These are phyloP conservation scores for Parapsyche elsis DNA, from an alignment of 1,140 invertebrate genomes.

Conservation along the genomic window DNA sequence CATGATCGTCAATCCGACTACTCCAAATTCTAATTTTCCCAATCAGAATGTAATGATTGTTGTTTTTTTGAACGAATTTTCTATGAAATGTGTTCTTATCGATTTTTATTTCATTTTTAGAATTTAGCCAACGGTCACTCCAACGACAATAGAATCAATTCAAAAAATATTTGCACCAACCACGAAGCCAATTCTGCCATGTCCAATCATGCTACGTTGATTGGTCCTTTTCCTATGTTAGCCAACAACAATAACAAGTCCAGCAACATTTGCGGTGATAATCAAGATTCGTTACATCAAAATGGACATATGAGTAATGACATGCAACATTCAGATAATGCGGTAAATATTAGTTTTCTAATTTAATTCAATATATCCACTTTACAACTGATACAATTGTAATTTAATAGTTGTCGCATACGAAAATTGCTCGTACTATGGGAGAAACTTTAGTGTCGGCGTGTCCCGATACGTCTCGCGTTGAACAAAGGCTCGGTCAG, in stretches of 20 bases:
- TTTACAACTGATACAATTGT: too few relatives aligned
- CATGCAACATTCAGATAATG: conserved; percentile 25
- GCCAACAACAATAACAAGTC: conserved; percentile 30
- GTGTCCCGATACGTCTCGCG: conserved; percentile 68
- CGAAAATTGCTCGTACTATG: conserved; percentile 60
- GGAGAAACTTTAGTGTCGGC: conserved; percentile 64
- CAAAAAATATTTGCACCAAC: background rate
- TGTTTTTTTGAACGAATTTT: background rate
- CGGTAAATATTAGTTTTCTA: conserved; percentile 30
- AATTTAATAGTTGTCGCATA: conserved; percentile 52
- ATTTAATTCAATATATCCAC: background rate
- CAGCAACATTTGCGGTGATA: conserved; percentile 42
- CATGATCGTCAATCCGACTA: conserved; percentile 68
- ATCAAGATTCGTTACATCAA: conserved; percentile 45
- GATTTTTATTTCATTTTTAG: conserved; percentile 3
- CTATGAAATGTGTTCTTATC: background rate
- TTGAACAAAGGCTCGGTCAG: conserved; percentile 70
- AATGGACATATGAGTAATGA: conserved; percentile 14
- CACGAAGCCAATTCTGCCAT: conserved; percentile 2
- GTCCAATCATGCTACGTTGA: conserved; percentile 27
- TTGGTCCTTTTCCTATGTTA: conserved; percentile 35
- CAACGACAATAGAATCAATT: background rate
- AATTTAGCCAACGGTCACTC: conserved; percentile 15
- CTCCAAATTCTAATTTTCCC: conserved; percentile 59
- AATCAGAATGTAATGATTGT: conserved; percentile 47